A percentile compares a stretch with the other conserved stretches of the same genome.
Evolutionary conservation across 2,113 vertebrate species (phyloP).

Genomic region (Colius striatus): DNA sequence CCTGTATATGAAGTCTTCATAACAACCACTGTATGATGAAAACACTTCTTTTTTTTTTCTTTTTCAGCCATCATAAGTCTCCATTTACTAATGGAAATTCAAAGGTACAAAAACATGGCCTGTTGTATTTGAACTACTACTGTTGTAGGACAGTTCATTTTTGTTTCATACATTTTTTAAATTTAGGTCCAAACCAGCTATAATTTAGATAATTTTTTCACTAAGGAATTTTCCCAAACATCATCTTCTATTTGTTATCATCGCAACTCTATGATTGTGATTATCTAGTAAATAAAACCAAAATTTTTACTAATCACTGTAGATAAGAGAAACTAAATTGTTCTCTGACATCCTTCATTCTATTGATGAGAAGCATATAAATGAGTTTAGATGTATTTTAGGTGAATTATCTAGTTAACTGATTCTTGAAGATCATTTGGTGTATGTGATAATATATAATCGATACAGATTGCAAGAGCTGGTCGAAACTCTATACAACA

Average conservation of each 20-base stretch:
- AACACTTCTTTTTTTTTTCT: neutral
- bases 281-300: constrained; percentile 21
- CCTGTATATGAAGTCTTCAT: neutral
- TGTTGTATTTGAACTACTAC: constrained; percentile 14
- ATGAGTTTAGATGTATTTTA: constrained; percentile 58
- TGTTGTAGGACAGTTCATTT: neutral
- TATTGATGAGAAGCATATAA: constrained; percentile 18
- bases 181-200: constrained; percentile 33
- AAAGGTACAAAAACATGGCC: neutral
- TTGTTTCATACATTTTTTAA: neutral
- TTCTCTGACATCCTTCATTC: constrained; percentile 37
- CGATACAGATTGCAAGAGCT: constrained; percentile 1
- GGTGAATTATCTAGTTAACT: constrained; percentile 24
- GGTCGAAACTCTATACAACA: neutral
- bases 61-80: neutral
- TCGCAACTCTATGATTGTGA: neutral
- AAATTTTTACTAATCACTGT: constrained; percentile 30
- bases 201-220: constrained; percentile 33
- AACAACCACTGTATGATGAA: neutral
- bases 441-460: constrained; percentile 27
- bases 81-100: constrained; percentile 1
- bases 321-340: constrained; percentile 9
- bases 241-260: neutral
- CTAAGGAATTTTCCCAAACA: neutral
- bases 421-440: constrained; percentile 39